phyloP scores from a whole-genome alignment of 2,888 invertebrate species.

The Sisyra nigra region DNA sequence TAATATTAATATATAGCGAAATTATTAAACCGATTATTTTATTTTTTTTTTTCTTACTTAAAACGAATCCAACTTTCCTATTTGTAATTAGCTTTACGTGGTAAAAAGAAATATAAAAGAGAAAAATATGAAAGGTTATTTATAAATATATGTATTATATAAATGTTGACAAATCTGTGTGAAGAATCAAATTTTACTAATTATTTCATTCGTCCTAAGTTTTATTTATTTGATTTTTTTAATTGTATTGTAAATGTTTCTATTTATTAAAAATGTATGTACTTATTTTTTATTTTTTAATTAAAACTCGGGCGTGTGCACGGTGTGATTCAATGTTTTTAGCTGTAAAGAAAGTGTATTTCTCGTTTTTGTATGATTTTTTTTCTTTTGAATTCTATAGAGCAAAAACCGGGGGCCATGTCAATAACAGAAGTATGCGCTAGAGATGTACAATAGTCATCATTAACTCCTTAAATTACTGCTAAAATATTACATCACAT shows the following conservation, averaged over 20 bases:
- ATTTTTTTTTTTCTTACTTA: too few species aligned
- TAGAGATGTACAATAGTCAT: constrained; percentile 12
- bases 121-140: too few species aligned
- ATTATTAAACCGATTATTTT: too few species aligned
- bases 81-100: too few species aligned
- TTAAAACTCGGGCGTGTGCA: constrained; percentile 3
- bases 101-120: too few species aligned
- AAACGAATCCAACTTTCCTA: too few species aligned
- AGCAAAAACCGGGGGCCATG: constrained; percentile 1
- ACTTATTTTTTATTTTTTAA: not conserved
- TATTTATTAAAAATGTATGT: not conserved
- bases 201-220: not conserved
- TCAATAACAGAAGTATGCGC: constrained; percentile 22
- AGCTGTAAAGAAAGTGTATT: constrained; percentile 19
- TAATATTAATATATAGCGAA: not conserved
- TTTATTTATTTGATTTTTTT: not conserved
- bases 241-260: too few species aligned
- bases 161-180: too few species aligned
- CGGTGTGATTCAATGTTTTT: constrained; percentile 20
- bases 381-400: not conserved
- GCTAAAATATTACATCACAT: constrained; percentile 40
- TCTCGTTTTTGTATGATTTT: not conserved
- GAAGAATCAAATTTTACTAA: constrained; percentile 1
- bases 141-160: too few species aligned
- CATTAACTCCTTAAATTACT: constrained; percentile 28